Evolutionary conservation across 2,797 vertebrate species (phyloP).

Genomic region (Octomys mimax): DNA sequence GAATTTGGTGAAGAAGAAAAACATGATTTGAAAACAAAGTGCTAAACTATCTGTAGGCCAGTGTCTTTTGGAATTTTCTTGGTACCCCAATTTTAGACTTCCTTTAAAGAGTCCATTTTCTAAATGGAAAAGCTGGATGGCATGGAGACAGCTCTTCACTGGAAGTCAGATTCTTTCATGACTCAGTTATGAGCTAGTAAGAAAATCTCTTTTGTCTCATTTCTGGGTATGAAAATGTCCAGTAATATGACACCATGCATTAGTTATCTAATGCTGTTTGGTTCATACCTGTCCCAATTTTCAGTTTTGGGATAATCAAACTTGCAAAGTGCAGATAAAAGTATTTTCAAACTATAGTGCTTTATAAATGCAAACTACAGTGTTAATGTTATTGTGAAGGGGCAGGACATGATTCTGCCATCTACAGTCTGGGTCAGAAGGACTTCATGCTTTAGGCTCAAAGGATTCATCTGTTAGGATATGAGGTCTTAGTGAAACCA

Average conservation of each 20-base stretch:
- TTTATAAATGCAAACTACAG: not conserved
- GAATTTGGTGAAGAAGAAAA: conserved; percentile 39
- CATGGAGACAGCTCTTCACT: not conserved
- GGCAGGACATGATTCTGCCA: not conserved
- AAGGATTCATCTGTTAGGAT: not conserved
- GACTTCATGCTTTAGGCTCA: not conserved
- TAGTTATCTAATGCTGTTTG: not conserved
- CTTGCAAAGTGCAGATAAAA: conserved; percentile 36
- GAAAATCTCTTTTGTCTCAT: not conserved
- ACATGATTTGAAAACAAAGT: conserved; percentile 21
- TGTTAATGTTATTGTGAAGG: not conserved
- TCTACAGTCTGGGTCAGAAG: not conserved
- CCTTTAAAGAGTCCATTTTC: not conserved
- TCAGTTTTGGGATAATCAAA: not conserved
- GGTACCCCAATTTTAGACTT: not conserved
- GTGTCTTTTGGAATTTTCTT: conserved; percentile 9
- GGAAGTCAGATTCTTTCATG: not conserved
- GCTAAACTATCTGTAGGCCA: conserved; percentile 13
- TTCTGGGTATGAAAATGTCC: not conserved
- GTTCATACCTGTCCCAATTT: not conserved
- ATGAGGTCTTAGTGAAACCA: not conserved
- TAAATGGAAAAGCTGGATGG: conserved; percentile 7
- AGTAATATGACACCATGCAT: too few species aligned
- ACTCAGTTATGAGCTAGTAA: not conserved
- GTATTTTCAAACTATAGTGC: not conserved